Base-by-base conservation (phyloP, 2,888 invertebrate genomes). In the Drymonia ruficornis region DNA sequence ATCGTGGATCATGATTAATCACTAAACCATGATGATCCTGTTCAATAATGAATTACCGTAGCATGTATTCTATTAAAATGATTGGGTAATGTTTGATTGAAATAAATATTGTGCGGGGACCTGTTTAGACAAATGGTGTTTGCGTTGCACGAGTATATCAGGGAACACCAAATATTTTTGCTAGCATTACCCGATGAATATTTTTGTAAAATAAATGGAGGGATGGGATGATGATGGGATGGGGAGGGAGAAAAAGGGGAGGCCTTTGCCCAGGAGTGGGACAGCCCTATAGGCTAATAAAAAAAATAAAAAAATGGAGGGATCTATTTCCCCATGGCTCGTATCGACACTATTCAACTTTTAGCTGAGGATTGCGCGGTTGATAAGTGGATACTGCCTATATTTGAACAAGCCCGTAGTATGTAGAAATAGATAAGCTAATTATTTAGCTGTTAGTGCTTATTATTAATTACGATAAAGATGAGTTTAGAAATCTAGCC, bases 11-110 rank as follows among this genome's bases (percentile, higher is more conserved):
- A 36, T 36, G 19, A 34, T 34, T 63, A 66, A 56, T 65, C 45
- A 52, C n/a, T 50, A 67, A 65, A 63, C 48, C 53, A 19, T 48
- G 67, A 63, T 51, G 63, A 53, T 52, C 29, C 44, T 46, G 38
- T 56, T 54, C 36, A 59, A 47, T 56, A 45, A 56, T 47, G 16
- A 34, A 47, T 47, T 47, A 47, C 28, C 18, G 31, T 47, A 18
- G 23, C 18, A 28, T 28, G 15, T 34, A 18, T 46, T 46, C n/a
- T 29, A 46, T 34, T 34, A 16, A 16, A 34, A 0, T 2, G 18
- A 47, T 47, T 47, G 18, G 16, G 34, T 34, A 47, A 47, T 34
- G 28, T 28, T 45, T 15, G n/a, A 18, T 47, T 46, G 46, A 46
- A 46, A 47, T 47, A 47, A 28, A 19, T 47, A 47, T 16, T 18